Evolutionary conservation across 1,140 invertebrate species (phyloP).

Genomic region (Dreissena polymorpha): DNA sequence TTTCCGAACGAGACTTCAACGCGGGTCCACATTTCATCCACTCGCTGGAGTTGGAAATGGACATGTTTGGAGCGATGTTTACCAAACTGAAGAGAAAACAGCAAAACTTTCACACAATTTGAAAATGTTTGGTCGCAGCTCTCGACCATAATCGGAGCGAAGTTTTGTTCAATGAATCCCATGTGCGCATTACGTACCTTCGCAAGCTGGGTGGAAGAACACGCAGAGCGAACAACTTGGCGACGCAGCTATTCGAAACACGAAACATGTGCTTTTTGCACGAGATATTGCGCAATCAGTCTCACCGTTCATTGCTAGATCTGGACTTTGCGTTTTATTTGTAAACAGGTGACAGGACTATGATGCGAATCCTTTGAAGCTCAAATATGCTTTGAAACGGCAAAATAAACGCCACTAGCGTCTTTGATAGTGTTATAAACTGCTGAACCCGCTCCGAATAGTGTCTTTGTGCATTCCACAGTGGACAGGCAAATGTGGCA

Average conservation of each 20-base stretch:
- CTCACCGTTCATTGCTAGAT: not conserved
- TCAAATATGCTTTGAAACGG: constrained; percentile 5
- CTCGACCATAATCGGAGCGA: constrained; percentile 20
- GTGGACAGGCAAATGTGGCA: constrained; percentile 2
- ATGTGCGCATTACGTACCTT: too few species aligned
- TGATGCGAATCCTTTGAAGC: constrained; percentile 8
- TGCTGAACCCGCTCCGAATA: not conserved
- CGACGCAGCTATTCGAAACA: not conserved
- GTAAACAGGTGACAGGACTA: not conserved
- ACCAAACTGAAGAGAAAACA: constrained; percentile 49
- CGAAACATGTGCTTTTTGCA: not conserved
- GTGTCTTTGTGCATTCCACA: constrained; percentile 11
- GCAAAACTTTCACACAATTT: constrained; percentile 57
- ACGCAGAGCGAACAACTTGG: not conserved
- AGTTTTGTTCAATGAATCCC: too few species aligned
- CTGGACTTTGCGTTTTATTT: constrained; percentile 1
- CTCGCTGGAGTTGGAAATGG: constrained; percentile 36
- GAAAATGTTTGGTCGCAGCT: constrained; percentile 52
- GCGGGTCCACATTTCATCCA: constrained; percentile 34
- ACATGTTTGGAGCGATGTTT: constrained; percentile 52
- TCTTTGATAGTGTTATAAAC: constrained; percentile 1
- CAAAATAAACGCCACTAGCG: not conserved
- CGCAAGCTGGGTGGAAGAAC: too few species aligned
- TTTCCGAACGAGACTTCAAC: constrained; percentile 31
- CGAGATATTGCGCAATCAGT: not conserved